Evolutionary conservation across 2,113 vertebrate species (phyloP), one percentile per base, ranked within the genome.

Genomic region (Coreoperca whiteheadi): DNA sequence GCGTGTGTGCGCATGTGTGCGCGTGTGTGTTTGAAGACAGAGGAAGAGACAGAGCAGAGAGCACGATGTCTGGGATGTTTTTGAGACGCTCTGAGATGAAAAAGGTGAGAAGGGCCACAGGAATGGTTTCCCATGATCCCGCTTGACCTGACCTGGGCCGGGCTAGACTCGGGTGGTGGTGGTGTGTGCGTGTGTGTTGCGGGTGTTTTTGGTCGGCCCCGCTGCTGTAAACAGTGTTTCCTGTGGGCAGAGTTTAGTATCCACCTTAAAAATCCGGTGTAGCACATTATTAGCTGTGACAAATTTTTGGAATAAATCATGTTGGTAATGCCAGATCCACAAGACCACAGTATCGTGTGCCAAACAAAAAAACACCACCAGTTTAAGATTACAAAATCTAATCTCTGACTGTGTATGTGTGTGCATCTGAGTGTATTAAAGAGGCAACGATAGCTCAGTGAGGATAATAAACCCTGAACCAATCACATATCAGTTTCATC

Each of bases 51-150:
- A 66, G 74, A 66, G 74, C 66, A 81, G 77, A 81, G 85, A 90
- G 79, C 79, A 64, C n/a, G 2, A 64, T 78, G 91, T 93, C 92
- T 92, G 91, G 93, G 90, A 92, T 89, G 89, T 89, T 92, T 94
- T 93, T 89, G 91, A 88, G 92, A 95, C 89, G 89, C 92, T 92
- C 82, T 46, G 77, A 91, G 86, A 94, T 92, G 93, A 93, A 88
- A 91, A 94, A 95, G 95, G 96, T 94, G 95, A 95, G 96, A 96
- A 96, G 94, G 80, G 91, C 76, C 70, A 87, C 82, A 63, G 21
- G 0, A 2, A 91, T 61, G 74, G 32, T 77, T 96, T 96, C 94
- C 94, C 95, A 93, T 80, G 90, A 91, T 92, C 91, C 65, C 53
- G 10, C 16, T 28, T 89, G 94, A 92, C 93, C 92, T 66, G 61